These are phyloP conservation scores for Oryzias javanicus DNA, from an alignment of 2,113 vertebrate species.

Conservation along the genomic window DNA sequence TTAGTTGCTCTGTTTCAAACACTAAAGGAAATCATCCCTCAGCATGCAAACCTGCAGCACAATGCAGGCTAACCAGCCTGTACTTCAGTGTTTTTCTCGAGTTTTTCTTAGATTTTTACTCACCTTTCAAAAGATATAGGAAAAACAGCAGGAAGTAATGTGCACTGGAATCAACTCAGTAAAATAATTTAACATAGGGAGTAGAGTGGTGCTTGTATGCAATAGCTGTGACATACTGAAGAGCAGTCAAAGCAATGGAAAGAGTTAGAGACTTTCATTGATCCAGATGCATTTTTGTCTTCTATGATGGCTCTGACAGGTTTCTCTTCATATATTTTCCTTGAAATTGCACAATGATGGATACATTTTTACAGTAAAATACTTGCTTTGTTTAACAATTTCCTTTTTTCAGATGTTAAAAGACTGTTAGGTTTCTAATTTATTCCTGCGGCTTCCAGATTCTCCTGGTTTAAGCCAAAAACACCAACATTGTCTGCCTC, in stretches of 20 bases:
- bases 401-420: neutral
- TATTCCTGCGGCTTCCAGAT: constrained; percentile 41
- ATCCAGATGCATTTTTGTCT: constrained; percentile 70
- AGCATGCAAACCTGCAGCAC: constrained; percentile 44
- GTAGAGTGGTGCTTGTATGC: constrained; percentile 51
- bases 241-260: constrained; percentile 49
- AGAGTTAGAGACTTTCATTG: constrained; percentile 63
- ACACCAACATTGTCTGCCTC: constrained; percentile 22
- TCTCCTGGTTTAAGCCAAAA: constrained; percentile 46
- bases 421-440: no score
- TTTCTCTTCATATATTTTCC: constrained; percentile 44
- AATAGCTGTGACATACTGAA: constrained; percentile 4
- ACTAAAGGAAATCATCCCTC: constrained; percentile 20
- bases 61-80: constrained; percentile 15
- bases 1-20: constrained; percentile 48
- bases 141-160: constrained; percentile 65
- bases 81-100: constrained; percentile 29
- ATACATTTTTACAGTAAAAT: constrained; percentile 26
- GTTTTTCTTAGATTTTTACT: constrained; percentile 27
- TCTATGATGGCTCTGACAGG: constrained; percentile 40
- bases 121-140: constrained; percentile 42
- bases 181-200: constrained; percentile 63
- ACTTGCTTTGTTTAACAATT: constrained; percentile 22
- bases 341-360: constrained; percentile 37
- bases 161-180: constrained; percentile 70